These are phyloP conservation scores for Myoxocephalus aenaeus DNA, from an alignment of 2,797 vertebrate genomes.

Conservation along the genomic window DNA sequence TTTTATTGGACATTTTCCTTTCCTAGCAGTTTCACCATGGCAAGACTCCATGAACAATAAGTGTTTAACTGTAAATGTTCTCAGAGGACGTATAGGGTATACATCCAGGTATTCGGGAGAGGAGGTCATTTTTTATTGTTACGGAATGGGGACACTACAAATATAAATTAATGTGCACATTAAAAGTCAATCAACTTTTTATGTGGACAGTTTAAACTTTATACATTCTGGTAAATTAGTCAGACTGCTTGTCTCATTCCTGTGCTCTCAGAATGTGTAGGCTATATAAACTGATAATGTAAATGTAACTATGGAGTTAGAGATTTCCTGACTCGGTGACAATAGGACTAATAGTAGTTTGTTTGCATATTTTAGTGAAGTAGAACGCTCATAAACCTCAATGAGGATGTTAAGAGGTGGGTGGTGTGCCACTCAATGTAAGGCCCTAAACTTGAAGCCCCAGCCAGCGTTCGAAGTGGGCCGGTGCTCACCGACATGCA, in stretches of 20 bases:
- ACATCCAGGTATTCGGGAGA: not conserved
- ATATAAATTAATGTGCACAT: not conserved
- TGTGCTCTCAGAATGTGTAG: not conserved
- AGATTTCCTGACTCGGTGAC: too few relatives aligned
- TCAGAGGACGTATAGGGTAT: slow-evolving; percentile 1
- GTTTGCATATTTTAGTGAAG: not conserved
- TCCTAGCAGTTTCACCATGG: slow-evolving; percentile 27
- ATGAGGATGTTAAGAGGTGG: not conserved
- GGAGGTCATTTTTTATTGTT: not conserved
- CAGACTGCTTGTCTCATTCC: not conserved
- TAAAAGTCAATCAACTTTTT: not conserved
- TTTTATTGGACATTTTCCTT: slow-evolving; percentile 54
- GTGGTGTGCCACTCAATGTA: not conserved
- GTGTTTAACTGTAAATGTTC: slow-evolving; percentile 14
- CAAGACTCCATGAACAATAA: slow-evolving; percentile 16
- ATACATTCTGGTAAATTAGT: not conserved
- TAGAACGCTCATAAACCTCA: not conserved
- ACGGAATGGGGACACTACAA: not conserved
- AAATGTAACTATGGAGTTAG: not conserved
- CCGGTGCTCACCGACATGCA: too few relatives aligned
- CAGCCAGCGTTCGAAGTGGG: too few relatives aligned
- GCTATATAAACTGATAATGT: not conserved
- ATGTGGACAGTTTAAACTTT: not conserved
- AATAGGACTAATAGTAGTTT: too few relatives aligned
- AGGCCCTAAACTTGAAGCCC: not conserved